Conservation (phyloP, 1,140 invertebrate genomes). For the Aphidius gifuensis region DNA sequence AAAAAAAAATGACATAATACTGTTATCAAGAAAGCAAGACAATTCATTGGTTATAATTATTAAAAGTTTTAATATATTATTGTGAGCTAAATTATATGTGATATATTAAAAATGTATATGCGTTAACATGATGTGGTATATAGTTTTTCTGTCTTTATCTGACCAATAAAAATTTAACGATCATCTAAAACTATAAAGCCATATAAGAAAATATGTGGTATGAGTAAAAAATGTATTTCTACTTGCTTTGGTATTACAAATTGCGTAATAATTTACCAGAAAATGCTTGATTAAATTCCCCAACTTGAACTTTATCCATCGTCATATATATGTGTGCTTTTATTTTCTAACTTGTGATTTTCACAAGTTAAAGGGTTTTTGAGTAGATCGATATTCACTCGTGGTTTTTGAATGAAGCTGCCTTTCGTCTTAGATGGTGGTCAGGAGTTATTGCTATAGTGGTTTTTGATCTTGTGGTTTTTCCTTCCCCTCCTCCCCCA, state of each 20-base stretch:
- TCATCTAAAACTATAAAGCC: constrained; percentile 21
- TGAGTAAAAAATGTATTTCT: background rate
- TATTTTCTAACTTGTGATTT: constrained; percentile 2
- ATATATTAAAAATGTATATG: too few relatives aligned
- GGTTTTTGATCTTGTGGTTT: too few relatives aligned
- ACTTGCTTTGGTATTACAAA: constrained; percentile 29
- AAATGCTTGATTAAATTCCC: constrained; percentile 46
- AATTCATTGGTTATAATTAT: too few relatives aligned
- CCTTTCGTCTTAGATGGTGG: constrained; percentile 12
- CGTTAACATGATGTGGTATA: too few relatives aligned
- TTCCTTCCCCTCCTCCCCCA: too few relatives aligned
- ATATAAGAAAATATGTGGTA: background rate
- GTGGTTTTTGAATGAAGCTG: constrained; percentile 9
- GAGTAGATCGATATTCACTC: constrained; percentile 18
- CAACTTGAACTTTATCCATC: constrained; percentile 37
- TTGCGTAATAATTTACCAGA: constrained; percentile 44
- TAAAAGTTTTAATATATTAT: too few relatives aligned
- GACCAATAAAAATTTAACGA: constrained; percentile 24
- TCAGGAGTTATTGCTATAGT: background rate
- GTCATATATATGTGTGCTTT: constrained; percentile 7
- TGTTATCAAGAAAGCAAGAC: constrained; percentile 11
- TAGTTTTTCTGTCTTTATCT: background rate
- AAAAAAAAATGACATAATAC: background rate
- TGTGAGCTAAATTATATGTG: too few relatives aligned
- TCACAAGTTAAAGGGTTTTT: background rate